Conservation (phyloP, 2,797 vertebrate genomes). For the Atherinosoma microstoma region DNA sequence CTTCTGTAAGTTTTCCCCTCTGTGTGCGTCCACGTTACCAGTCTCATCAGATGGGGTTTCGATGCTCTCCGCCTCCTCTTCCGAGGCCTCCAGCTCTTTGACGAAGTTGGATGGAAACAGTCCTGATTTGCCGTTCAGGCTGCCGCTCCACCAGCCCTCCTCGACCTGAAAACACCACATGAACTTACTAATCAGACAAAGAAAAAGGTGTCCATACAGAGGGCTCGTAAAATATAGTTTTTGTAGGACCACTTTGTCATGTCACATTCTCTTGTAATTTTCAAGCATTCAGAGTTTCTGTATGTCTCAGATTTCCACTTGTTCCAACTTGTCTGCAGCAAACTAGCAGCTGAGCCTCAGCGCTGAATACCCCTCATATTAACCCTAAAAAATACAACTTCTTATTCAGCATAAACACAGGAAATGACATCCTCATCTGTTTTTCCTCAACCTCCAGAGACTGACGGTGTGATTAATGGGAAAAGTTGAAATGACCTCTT, state of each 20-base stretch:
- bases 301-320: neutral
- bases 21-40: slow-evolving; percentile 72
- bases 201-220: neutral
- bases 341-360: neutral
- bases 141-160: slow-evolving; percentile 97
- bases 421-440: neutral
- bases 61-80: slow-evolving; percentile 86
- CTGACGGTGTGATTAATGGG: no score
- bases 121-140: slow-evolving; percentile 86
- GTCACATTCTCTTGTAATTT: neutral
- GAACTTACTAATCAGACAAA: neutral
- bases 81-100: slow-evolving; percentile 88
- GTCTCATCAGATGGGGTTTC: slow-evolving; percentile 85
- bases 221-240: neutral
- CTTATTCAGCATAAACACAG: no score
- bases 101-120: slow-evolving; percentile 97
- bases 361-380: neutral
- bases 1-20: no score
- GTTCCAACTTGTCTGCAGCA: slow-evolving; percentile 26
- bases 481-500: slow-evolving; percentile 86
- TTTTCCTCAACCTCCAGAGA: neutral
- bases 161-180: slow-evolving; percentile 85
- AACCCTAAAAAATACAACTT: no score
- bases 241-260: neutral
- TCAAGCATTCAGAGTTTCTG: neutral